A percentile compares a stretch with the other conserved stretches of the same genome.
phyloP scores from a whole-genome alignment of 1,140 invertebrate species.

The Condylostylus longicornis region DNA sequence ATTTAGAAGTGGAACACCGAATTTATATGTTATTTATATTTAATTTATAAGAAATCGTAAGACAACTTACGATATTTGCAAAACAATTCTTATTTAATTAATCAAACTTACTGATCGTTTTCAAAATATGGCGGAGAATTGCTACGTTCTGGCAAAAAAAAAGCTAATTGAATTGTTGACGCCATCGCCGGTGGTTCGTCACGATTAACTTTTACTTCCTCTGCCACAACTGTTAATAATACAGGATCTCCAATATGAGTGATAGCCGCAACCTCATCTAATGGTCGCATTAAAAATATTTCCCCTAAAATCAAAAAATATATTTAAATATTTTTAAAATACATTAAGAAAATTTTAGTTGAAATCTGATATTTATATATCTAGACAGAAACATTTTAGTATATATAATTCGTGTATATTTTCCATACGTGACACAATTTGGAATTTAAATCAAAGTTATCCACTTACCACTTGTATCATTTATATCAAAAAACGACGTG shows the following conservation, averaged over 20 bases:
- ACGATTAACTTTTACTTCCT: slow-evolving; percentile 54
- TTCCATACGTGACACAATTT: neutral
- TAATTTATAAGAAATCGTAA: neutral
- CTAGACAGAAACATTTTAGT: neutral
- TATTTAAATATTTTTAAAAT: neutral
- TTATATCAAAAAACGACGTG: slow-evolving; percentile 66
- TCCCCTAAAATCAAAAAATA: slow-evolving; percentile 45
- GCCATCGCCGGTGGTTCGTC: slow-evolving; percentile 61
- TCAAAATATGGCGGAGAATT: slow-evolving; percentile 64
- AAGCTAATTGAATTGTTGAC: slow-evolving; percentile 58
- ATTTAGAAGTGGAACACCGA: neutral
- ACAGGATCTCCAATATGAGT: slow-evolving; percentile 62
- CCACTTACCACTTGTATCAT: slow-evolving; percentile 57
- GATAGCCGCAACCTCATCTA: slow-evolving; percentile 61
- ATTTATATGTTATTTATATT: neutral
- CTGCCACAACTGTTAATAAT: slow-evolving; percentile 64
- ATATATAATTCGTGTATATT: neutral
- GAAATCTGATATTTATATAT: neutral
- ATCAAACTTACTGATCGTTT: slow-evolving; percentile 50
- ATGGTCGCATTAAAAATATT: slow-evolving; percentile 51
- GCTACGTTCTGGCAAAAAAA: slow-evolving; percentile 57
- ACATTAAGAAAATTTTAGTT: neutral
- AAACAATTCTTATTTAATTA: neutral
- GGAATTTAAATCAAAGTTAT: neutral
- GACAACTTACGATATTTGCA: neutral